Percentiles rank a stretch among this genome's conserved stretches.
Evolutionary conservation across 1,140 invertebrate species (phyloP).

Genomic region (Thaumetopoea pityocampa): DNA sequence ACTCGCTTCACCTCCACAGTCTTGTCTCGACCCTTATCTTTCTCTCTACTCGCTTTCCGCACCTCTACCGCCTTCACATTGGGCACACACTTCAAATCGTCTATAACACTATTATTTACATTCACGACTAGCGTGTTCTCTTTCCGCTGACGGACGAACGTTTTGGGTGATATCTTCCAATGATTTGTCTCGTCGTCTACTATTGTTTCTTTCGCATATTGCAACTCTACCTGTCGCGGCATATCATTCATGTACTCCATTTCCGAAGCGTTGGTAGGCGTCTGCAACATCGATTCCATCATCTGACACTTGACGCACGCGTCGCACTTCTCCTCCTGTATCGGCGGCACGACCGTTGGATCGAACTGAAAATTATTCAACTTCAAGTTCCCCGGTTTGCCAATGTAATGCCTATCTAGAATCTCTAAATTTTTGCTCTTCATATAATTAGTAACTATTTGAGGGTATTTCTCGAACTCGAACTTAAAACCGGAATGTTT

Average conservation of each 20-base stretch:
- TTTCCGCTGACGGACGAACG: conserved; percentile 57
- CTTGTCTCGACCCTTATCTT: conserved; percentile 55
- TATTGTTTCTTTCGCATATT: conserved; percentile 61
- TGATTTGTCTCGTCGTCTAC: conserved; percentile 33
- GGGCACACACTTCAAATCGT: too few species aligned
- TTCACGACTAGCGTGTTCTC: conserved; percentile 68
- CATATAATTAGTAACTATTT: conserved; percentile 83
- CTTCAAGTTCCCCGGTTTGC: conserved; percentile 76
- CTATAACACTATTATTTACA: conserved; percentile 21
- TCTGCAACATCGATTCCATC: conserved; percentile 76
- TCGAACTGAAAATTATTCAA: conserved; percentile 72
- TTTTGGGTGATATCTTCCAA: conserved; percentile 50
- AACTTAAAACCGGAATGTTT: conserved; percentile 83
- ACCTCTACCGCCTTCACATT: conserved; percentile 12
- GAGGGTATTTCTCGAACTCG: conserved; percentile 82
- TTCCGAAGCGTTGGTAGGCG: conserved; percentile 82
- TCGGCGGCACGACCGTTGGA: conserved; percentile 58
- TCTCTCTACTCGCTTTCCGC: conserved; percentile 28
- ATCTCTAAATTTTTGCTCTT: conserved; percentile 82
- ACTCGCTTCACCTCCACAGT: conserved; percentile 61
- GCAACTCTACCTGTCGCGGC: conserved; percentile 62
- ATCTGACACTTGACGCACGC: conserved; percentile 70
- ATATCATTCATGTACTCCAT: conserved; percentile 80
- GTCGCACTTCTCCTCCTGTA: conserved; percentile 68
- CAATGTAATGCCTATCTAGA: conserved; percentile 78